Base-by-base conservation (phyloP, 2,797 vertebrate genomes). In the Sebastes goodei region DNA sequence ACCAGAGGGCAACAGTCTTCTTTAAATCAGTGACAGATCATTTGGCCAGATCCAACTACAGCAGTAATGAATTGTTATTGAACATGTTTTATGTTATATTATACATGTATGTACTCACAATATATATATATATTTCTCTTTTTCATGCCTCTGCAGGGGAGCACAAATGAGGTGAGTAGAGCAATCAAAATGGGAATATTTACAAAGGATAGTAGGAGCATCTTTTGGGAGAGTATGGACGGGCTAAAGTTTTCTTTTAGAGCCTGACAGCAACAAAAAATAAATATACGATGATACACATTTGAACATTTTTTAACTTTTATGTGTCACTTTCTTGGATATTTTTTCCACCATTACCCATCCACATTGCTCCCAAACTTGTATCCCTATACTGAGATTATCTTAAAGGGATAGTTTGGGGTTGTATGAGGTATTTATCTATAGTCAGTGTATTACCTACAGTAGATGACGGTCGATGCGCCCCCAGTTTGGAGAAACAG, bases 151-250 rank as follows among this genome's bases (percentile, higher is more conserved):
- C 92, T 83, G 85, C 94, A 99, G 98, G 98, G 98, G 94, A 99
- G 97, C 95, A 99, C 98, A 1, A 99, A 99, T 30, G 98, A 99
- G 98, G 98, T 99, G 95, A 97, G 97, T 55, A n/a, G 29, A 70
- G 9, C 3, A 10, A 65, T 56, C n/a, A 2, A 6, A 20, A 7
- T 46, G 27, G 21, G 20, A 38, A 38, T 32, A 27, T 38, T 59
- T 15, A 33, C 9, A 42, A n/a, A 33, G 4, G 23, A 17, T 1
- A 32, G n/a, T 8, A 8, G 1, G 20, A 23, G 29, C 11, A 10
- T 66, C 15, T 27, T 32, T 46, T 29, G 29, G 29, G 27, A 52
- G 4, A 38, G 4, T 21, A 4, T 10, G 3, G 17, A 30, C 4
- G 10, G 2, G 3, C 12, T 46, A 0, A n/a, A 1, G 6, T 23